Evolutionary conservation across 2,113 vertebrate genomes (phyloP).

Genomic region (Emydura subglobosa): DNA sequence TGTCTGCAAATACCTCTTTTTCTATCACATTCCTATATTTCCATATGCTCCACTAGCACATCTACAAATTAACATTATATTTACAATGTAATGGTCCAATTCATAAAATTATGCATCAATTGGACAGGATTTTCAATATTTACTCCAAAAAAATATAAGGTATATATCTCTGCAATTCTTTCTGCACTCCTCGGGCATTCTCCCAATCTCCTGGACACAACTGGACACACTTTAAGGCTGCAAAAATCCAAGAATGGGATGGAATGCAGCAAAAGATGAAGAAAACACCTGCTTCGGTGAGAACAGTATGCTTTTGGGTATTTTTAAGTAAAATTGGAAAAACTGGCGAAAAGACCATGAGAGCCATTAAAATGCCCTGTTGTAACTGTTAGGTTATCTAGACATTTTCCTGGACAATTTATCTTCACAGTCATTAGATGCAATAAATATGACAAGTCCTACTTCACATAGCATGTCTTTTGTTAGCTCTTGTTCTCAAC

Average conservation of each 20-base stretch:
- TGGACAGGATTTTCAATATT: conserved; percentile 60
- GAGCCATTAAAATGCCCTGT: background rate
- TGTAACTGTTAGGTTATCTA: background rate
- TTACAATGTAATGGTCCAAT: conserved; percentile 73
- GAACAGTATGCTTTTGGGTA: background rate
- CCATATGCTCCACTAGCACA: conserved; percentile 78
- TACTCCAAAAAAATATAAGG: conserved; percentile 30
- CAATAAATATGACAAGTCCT: background rate
- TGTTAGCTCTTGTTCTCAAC: background rate
- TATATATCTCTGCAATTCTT: background rate
- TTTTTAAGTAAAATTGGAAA: background rate
- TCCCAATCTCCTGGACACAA: background rate
- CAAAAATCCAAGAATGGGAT: background rate
- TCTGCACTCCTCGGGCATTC: background rate
- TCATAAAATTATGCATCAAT: conserved; percentile 69
- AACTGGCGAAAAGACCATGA: background rate
- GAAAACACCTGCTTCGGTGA: background rate
- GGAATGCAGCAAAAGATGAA: background rate
- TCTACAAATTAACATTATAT: conserved; percentile 81
- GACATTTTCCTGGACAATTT: conserved; percentile 18
- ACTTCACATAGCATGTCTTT: background rate
- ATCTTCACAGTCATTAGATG: background rate
- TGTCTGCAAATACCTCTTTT: conserved; percentile 83
- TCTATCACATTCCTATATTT: conserved; percentile 80
- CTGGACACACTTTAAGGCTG: background rate